phyloP scores from a whole-genome alignment of 2,797 vertebrate species.

The Crocidura indochinensis region DNA sequence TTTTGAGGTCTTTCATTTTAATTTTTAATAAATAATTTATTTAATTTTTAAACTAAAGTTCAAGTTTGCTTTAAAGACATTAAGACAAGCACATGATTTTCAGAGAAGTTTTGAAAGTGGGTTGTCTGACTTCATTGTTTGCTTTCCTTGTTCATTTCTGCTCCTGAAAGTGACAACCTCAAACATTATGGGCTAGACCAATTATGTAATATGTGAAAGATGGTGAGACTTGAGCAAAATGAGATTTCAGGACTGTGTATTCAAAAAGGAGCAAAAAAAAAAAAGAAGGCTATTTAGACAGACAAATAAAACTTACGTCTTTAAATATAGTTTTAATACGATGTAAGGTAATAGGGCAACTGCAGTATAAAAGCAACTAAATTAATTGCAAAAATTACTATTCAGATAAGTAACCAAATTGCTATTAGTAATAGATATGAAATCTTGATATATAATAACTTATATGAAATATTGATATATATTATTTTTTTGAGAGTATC shows the following conservation, averaged over 20 bases:
- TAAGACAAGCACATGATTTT: not conserved
- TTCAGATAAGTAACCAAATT: too few relatives aligned
- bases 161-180: not conserved
- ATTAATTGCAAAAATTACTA: slow-evolving; percentile 15
- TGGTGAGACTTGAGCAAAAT: not conserved
- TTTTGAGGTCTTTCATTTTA: not conserved
- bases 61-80: not conserved
- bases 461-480: not conserved
- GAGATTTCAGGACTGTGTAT: not conserved
- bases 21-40: too few relatives aligned
- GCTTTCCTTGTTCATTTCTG: not conserved
- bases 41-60: too few relatives aligned
- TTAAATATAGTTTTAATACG: slow-evolving; percentile 8
- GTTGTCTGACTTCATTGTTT: not conserved
- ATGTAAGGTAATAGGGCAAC: not conserved
- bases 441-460: not conserved
- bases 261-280: not conserved
- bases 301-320: slow-evolving; percentile 1
- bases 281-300: not conserved
- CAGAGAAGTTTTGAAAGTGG: not conserved
- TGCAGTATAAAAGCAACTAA: not conserved
- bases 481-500: not conserved
- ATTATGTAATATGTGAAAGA: not conserved
- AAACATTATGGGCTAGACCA: not conserved
- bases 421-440: too few relatives aligned